Evolutionary conservation across 2,888 invertebrate genomes (phyloP).

Genomic region (Sphecodes monilicornis): DNA sequence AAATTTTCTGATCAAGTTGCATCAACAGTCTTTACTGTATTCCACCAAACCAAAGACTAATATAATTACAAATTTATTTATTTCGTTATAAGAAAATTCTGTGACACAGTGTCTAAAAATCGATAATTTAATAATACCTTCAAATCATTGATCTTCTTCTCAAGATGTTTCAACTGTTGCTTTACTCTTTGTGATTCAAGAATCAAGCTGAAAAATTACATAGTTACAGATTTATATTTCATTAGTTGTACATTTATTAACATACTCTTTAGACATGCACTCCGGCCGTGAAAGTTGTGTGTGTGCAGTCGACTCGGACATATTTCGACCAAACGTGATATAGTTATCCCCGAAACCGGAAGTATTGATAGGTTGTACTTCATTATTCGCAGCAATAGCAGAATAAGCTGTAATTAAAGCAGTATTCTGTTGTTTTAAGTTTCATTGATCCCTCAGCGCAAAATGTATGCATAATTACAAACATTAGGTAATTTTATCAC

Average conservation of each 20-base stretch:
- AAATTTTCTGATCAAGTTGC: not conserved
- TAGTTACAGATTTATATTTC: not conserved
- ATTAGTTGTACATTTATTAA: constrained; percentile 38
- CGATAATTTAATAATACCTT: constrained; percentile 79
- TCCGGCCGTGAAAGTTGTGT: constrained; percentile 81
- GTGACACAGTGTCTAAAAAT: not conserved
- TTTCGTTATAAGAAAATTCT: not conserved
- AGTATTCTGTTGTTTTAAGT: not conserved
- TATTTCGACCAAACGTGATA: constrained; percentile 84
- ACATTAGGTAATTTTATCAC: not conserved
- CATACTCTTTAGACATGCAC: constrained; percentile 83
- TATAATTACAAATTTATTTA: not conserved
- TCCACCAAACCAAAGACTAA: not conserved
- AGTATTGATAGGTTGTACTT: constrained; percentile 76
- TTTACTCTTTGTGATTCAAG: constrained; percentile 87
- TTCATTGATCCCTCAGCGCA: no score
- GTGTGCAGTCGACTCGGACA: constrained; percentile 78
- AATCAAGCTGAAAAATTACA: constrained; percentile 81
- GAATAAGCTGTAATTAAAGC: constrained; percentile 74
- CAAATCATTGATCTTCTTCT: constrained; percentile 87
- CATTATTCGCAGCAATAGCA: constrained; percentile 77
- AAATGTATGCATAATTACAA: not conserved
- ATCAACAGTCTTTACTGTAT: not conserved
- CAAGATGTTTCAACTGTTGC: constrained; percentile 87
- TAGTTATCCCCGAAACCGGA: constrained; percentile 84